Percentiles rank a stretch among this genome's conserved stretches.
Evolutionary conservation across 1,140 invertebrate genomes (phyloP).

Genomic region (Zelostemma sp.): DNA sequence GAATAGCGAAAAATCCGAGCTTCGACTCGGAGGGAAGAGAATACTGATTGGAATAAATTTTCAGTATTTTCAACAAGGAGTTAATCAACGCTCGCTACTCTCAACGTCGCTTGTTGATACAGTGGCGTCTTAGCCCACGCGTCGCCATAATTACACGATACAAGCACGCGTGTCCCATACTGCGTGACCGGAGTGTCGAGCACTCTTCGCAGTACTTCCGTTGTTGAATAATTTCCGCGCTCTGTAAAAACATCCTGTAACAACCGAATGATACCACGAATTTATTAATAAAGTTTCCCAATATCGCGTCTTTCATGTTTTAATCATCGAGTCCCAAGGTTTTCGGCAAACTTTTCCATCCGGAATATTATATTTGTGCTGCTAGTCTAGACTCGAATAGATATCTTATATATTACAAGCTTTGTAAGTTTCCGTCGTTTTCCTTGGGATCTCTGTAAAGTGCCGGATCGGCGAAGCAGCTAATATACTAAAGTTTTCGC

Average conservation of each 20-base stretch:
- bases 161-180: slow-evolving; percentile 60
- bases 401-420: slow-evolving; percentile 50
- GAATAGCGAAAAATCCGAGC: neutral
- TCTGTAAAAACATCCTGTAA: slow-evolving; percentile 26
- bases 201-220: slow-evolving; percentile 25
- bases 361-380: slow-evolving; percentile 42
- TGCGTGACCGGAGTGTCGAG: slow-evolving; percentile 60
- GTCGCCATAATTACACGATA: slow-evolving; percentile 64
- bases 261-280: slow-evolving; percentile 4
- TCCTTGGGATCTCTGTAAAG: slow-evolving; percentile 56
- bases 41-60: neutral
- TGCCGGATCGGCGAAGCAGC: slow-evolving; percentile 64
- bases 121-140: slow-evolving; percentile 63
- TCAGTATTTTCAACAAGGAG: slow-evolving; percentile 30
- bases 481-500: slow-evolving; percentile 71
- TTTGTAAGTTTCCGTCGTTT: slow-evolving; percentile 54
- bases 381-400: slow-evolving; percentile 38
- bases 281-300: slow-evolving; percentile 9
- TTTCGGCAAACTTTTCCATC: slow-evolving; percentile 40
- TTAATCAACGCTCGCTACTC: slow-evolving; percentile 58
- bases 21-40: neutral
- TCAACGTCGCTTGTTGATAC: slow-evolving; percentile 52
- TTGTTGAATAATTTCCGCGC: slow-evolving; percentile 41
- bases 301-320: too few species aligned
- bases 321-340: neutral